Percentiles rank a stretch among this genome's conserved stretches.
phyloP scores from a whole-genome alignment of 2,797 vertebrate species.

The Gadopsis marmoratus region DNA sequence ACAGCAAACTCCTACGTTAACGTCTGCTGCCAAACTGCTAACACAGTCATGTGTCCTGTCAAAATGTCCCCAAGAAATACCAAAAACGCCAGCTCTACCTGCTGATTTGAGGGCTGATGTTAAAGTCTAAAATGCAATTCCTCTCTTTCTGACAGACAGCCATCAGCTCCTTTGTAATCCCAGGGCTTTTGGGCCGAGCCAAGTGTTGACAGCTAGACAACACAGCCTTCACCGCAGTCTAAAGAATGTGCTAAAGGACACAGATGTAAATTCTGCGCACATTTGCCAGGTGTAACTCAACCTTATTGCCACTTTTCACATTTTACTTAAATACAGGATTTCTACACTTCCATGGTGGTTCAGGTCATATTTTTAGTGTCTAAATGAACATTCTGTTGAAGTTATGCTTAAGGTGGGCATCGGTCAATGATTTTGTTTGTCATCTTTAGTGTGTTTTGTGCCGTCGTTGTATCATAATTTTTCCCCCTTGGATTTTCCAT shows the following conservation, averaged over 20 bases:
- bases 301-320: neutral
- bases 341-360: neutral
- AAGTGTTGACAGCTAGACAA: slow-evolving; percentile 73
- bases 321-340: neutral
- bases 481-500: neutral
- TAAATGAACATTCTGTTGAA: neutral
- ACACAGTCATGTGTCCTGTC: neutral
- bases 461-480: too few relatives aligned
- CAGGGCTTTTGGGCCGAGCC: slow-evolving; percentile 55
- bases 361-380: neutral
- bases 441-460: neutral
- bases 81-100: neutral
- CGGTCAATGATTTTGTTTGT: neutral
- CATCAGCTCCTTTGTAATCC: slow-evolving; percentile 69
- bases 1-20: neutral
- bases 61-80: neutral
- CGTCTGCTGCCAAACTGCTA: neutral
- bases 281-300: slow-evolving; percentile 31
- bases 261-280: slow-evolving; percentile 60
- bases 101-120: neutral
- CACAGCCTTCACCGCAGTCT: slow-evolving; percentile 56
- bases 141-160: slow-evolving; percentile 63
- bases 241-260: slow-evolving; percentile 68
- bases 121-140: slow-evolving; percentile 29
- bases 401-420: neutral